Percentiles rank a stretch among this genome's conserved stretches.
These are phyloP conservation scores for Thunnus albacares DNA, from an alignment of 2,797 vertebrate genomes.

Conservation along the genomic window DNA sequence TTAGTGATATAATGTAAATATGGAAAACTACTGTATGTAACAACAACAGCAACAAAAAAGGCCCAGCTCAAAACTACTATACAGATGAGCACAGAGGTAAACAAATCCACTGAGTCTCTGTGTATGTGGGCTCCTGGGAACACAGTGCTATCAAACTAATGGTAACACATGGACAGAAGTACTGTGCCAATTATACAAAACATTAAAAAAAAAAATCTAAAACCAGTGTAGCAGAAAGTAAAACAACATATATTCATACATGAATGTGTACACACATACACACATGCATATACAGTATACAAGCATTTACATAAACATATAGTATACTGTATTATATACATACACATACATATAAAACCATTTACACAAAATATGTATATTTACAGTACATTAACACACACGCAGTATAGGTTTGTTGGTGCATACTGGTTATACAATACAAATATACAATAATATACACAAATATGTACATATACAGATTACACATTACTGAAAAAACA, in stretches of 20 bases:
- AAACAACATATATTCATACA: slow-evolving; percentile 5
- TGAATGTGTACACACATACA: too few species aligned
- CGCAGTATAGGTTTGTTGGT: too few species aligned
- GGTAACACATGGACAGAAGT: slow-evolving; percentile 29
- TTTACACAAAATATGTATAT: neutral
- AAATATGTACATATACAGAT: slow-evolving; percentile 2
- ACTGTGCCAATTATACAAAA: slow-evolving; percentile 43
- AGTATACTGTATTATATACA: too few species aligned
- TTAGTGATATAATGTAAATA: slow-evolving; percentile 27
- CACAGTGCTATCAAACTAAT: slow-evolving; percentile 52
- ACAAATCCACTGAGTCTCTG: slow-evolving; percentile 31
- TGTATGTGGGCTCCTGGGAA: slow-evolving; percentile 33
- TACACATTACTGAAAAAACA: neutral
- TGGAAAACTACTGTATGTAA: slow-evolving; percentile 10
- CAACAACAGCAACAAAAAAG: slow-evolving; percentile 19
- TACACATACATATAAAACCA: neutral
- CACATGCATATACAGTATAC: too few species aligned
- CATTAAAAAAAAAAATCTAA: slow-evolving; percentile 19
- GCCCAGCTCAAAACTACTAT: neutral
- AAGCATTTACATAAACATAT: too few species aligned
- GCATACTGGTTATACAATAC: neutral
- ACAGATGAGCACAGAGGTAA: slow-evolving; percentile 4
- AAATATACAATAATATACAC: neutral
- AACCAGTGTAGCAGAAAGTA: slow-evolving; percentile 26
- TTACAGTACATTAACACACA: neutral